Base-by-base conservation (phyloP, 2,888 invertebrate species). In the Leucophenga maculata region DNA sequence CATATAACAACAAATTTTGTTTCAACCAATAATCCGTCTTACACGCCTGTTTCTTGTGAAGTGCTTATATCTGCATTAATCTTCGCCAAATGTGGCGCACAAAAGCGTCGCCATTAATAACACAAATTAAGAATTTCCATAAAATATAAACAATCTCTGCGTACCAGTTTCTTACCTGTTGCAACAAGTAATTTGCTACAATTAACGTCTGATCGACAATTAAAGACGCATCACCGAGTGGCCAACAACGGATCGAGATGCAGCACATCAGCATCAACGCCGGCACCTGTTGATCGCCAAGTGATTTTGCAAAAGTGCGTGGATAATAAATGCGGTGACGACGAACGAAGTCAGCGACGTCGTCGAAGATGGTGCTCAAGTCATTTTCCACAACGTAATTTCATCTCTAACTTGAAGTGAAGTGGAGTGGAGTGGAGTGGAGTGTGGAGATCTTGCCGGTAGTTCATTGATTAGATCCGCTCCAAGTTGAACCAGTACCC, bases 181-280 rank as follows among this genome's bases (percentile, higher is more conserved):
- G 48, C n/a, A 44, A 68, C 72, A 72, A 72, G 70, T 78, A 82
- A 80, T 80, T 80, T 82, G 82, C 82, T 74, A 78, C 80, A 80
- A 80, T 80, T 80, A 80, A 82, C 80, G 82, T 77, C 78, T 78
- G 80, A 80, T 82, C 80, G 75, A 70, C 82, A 80, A 80, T 80
- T 80, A 80, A 80, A 80, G 74, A 77, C 80, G 79, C 80, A 80
- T 80, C 82, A 80, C 71, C 74, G 64, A 69, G n/a, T 50, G 50
- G 9, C 50, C 6, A 50, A 50, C 50, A 50, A 44, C 62, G 32
- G 6, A 59, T 6, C 59, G 50, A 31, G n/a, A n/a, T n/a, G 32
- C 62, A 64, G 18, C 6, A 8, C 57, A n/a, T n/a, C n/a, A 14
- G 54, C 62, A 48, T 64, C 62, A 48, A 74, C 73, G 76, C 75